Conservation (phyloP, 2,888 invertebrate genomes). For the Oscheius myriophilus region DNA sequence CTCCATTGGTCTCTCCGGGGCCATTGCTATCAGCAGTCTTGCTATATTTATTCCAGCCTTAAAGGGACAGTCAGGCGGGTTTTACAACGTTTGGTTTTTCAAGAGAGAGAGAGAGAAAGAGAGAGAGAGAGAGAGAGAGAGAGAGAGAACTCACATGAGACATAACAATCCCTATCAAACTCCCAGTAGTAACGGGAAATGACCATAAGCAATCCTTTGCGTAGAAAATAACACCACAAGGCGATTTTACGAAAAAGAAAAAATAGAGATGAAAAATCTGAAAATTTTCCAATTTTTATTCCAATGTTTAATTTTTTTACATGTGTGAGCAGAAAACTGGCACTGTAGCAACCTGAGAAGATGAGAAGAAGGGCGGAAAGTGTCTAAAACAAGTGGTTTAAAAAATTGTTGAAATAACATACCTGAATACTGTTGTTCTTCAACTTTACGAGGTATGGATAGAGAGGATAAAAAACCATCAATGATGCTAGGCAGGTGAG, state of each 20-base stretch:
- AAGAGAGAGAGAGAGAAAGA: too few species aligned
- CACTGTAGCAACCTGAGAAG: background rate
- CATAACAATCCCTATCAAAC: background rate
- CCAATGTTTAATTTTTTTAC: too few species aligned
- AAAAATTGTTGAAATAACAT: too few species aligned
- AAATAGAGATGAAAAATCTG: slow-evolving; percentile 5
- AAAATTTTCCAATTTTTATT: background rate
- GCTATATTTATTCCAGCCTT: slow-evolving; percentile 9
- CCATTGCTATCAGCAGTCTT: background rate
- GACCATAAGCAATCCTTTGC: slow-evolving; percentile 8
- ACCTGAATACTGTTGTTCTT: too few species aligned
- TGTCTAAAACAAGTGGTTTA: too few species aligned
- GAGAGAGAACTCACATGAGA: slow-evolving; percentile 3
- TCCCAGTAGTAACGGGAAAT: background rate
- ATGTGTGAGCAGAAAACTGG: too few species aligned
- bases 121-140: too few species aligned
- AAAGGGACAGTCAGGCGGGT: background rate
- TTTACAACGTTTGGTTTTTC: too few species aligned
- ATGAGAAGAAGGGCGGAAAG: background rate
- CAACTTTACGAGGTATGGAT: background rate
- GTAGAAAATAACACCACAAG: slow-evolving; percentile 5
- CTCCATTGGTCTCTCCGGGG: background rate
- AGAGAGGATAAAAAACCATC: background rate
- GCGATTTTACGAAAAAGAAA: background rate
- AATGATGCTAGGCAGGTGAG: background rate